phyloP scores from a whole-genome alignment of 2,797 vertebrate species.

The Pangasius mekongensis region DNA sequence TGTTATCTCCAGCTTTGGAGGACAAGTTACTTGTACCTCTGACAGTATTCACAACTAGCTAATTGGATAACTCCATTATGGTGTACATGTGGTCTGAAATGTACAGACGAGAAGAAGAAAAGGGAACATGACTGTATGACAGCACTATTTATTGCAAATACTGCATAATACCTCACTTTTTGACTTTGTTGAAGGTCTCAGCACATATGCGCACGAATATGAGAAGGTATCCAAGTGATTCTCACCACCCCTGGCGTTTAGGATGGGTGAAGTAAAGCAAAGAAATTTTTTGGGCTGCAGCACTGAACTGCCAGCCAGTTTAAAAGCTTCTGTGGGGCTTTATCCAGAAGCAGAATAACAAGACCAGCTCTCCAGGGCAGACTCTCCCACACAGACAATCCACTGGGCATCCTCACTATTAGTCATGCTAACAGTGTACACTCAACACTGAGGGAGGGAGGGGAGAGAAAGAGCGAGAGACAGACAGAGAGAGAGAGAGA shows the following conservation, averaged over 20 bases:
- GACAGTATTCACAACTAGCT: neutral
- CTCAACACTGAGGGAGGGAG: neutral
- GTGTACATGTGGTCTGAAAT: neutral
- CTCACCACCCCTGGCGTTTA: neutral
- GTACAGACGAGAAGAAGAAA: neutral
- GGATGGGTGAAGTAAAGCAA: neutral
- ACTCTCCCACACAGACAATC: conserved; percentile 41
- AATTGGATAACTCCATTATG: neutral
- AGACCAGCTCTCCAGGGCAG: conserved; percentile 48
- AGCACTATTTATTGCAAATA: neutral
- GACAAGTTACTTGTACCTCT: neutral
- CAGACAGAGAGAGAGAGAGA: conserved; percentile 28
- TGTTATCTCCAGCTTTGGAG: neutral
- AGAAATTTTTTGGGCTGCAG: neutral
- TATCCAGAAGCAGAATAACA: conserved; percentile 52
- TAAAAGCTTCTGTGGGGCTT: conserved; percentile 30
- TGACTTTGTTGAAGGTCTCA: neutral
- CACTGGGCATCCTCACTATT: conserved; percentile 52
- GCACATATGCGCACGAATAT: neutral
- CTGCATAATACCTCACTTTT: neutral
- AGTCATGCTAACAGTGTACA: conserved; percentile 52
- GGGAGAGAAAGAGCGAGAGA: conserved; percentile 10
- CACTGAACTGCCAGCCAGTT: conserved; percentile 11
- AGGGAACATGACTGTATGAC: neutral
- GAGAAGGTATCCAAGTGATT: neutral